phyloP scores from a whole-genome alignment of 2,888 invertebrate species.

The Dysmachus trigonus region DNA sequence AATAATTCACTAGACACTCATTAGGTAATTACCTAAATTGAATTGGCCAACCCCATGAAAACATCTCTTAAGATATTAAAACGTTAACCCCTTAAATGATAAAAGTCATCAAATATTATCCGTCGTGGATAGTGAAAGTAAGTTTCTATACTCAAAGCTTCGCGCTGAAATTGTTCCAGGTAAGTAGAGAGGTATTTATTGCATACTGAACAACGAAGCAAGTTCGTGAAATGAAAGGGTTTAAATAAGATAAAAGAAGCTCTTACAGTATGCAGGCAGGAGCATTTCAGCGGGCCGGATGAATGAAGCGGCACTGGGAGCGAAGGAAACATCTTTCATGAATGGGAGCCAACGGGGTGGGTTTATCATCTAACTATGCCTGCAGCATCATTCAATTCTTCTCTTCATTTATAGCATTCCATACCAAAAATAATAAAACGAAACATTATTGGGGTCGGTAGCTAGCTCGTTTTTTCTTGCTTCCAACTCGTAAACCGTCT shows the following conservation, averaged over 20 bases:
- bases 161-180: not conserved
- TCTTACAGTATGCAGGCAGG: not conserved
- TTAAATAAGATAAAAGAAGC: not conserved
- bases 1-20: not conserved
- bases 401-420: not conserved
- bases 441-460: not conserved
- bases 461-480: not conserved
- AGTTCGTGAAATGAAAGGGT: not conserved
- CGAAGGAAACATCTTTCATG: not conserved
- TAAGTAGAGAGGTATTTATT: not conserved
- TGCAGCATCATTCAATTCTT: not conserved
- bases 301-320: not conserved
- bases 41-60: not conserved
- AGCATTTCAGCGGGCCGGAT: not conserved
- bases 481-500: not conserved
- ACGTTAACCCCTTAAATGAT: not conserved
- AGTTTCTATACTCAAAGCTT: not conserved
- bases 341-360: not conserved
- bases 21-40: not conserved
- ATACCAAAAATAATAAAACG: not conserved
- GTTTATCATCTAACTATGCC: not conserved
- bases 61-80: not conserved
- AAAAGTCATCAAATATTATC: not conserved
- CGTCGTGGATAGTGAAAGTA: not conserved
- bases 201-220: not conserved